Conservation (phyloP, 1,140 invertebrate species). For the Micrasema minimum region DNA sequence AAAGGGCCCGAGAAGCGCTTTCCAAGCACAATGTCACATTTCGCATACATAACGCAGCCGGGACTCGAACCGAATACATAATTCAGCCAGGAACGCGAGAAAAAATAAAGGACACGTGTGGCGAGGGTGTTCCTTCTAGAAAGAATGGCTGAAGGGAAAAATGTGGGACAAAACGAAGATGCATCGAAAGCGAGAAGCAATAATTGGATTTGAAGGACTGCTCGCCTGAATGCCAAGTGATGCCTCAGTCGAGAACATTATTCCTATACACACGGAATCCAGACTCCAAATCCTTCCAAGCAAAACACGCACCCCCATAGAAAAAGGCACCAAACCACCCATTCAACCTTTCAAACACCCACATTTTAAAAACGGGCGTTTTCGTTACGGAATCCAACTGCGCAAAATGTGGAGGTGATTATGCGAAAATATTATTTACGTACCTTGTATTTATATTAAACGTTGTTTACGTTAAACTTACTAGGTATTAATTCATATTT, state of each 20-base stretch:
- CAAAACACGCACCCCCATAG: slow-evolving; percentile 1
- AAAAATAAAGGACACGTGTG: slow-evolving; percentile 45
- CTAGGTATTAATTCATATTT: too few relatives aligned
- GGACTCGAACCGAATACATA: slow-evolving; percentile 44
- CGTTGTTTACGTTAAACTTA: too few relatives aligned
- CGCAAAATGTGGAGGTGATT: too few relatives aligned
- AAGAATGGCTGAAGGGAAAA: slow-evolving; percentile 41
- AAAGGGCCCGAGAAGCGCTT: slow-evolving; percentile 23
- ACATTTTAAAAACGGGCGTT: too few relatives aligned
- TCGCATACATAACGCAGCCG: slow-evolving; percentile 51
- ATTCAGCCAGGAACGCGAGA: slow-evolving; percentile 22
- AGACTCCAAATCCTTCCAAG: neutral
- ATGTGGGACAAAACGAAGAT: slow-evolving; percentile 53
- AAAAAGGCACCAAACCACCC: too few relatives aligned
- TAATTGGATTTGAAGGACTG: slow-evolving; percentile 54
- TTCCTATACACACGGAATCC: slow-evolving; percentile 12
- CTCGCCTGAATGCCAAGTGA: slow-evolving; percentile 52
- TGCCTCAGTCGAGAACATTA: slow-evolving; percentile 10
- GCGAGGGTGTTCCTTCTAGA: slow-evolving; percentile 23
- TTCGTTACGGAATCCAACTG: too few relatives aligned
- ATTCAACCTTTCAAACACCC: too few relatives aligned
- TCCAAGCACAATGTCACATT: slow-evolving; percentile 51
- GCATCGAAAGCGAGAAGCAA: slow-evolving; percentile 53
- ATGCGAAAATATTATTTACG: too few relatives aligned
- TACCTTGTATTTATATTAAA: too few relatives aligned